These are phyloP conservation scores for Cydia amplana DNA, from an alignment of 1,140 invertebrate genomes.

Conservation along the genomic window DNA sequence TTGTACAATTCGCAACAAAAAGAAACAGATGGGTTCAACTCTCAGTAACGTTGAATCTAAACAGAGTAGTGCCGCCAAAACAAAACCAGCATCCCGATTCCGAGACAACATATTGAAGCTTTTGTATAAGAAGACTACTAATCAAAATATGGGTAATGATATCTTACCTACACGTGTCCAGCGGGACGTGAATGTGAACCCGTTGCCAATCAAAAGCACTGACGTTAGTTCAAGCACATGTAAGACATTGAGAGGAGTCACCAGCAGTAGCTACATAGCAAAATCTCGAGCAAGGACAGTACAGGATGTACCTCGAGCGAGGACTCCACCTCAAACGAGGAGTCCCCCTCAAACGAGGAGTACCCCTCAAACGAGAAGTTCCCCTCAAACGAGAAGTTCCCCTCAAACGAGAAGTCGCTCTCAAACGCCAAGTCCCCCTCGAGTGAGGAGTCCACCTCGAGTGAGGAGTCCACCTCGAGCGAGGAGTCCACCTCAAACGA, in stretches of 20 bases:
- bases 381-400: too few relatives aligned
- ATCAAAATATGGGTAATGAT: slow-evolving; percentile 33
- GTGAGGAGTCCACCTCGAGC: too few relatives aligned
- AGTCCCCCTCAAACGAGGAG: too few relatives aligned
- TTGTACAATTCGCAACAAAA: not conserved
- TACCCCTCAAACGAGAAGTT: too few relatives aligned
- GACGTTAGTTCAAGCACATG: not conserved
- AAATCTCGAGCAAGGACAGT: not conserved
- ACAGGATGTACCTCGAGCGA: too few relatives aligned
- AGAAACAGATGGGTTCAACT: not conserved
- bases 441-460: too few relatives aligned
- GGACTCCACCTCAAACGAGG: too few relatives aligned
- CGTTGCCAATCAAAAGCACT: not conserved
- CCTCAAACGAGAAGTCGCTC: too few relatives aligned
- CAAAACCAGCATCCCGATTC: slow-evolving; percentile 50
- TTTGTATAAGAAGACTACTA: slow-evolving; percentile 50
- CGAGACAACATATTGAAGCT: slow-evolving; percentile 63
- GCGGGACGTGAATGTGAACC: not conserved
- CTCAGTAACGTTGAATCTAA: not conserved
- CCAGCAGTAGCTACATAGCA: not conserved
- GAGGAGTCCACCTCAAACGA: too few relatives aligned
- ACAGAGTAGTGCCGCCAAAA: slow-evolving; percentile 22
- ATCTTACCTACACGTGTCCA: not conserved
- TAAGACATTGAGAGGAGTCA: not conserved
- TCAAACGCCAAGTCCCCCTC: too few relatives aligned